phyloP scores from a whole-genome alignment of 2,888 invertebrate species.

The Pediacus dermestoides region DNA sequence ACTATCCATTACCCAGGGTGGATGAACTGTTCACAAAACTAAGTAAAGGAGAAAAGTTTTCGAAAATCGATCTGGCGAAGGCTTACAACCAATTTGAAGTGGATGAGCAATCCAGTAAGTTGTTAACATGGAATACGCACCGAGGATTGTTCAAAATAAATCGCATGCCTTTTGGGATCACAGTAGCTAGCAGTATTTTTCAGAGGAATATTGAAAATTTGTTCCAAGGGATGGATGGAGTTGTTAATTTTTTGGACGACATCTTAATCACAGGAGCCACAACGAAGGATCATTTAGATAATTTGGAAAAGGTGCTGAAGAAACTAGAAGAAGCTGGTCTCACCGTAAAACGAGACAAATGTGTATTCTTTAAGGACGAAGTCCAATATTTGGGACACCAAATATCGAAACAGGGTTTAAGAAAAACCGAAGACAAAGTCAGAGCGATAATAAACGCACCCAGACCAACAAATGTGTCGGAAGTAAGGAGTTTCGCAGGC shows the following conservation, averaged over 20 bases:
- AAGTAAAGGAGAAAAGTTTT: conserved; percentile 3
- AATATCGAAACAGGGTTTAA: conserved; percentile 29
- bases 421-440: conserved; percentile 3
- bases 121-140: background rate
- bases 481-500: conserved; percentile 4
- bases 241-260: conserved; percentile 33
- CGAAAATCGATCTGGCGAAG: conserved; percentile 5
- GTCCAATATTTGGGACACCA: conserved; percentile 35
- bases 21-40: too few species aligned
- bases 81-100: conserved; percentile 2
- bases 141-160: background rate
- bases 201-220: conserved; percentile 6
- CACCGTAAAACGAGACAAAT: conserved; percentile 31
- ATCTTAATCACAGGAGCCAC: conserved; percentile 29
- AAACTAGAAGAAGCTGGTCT: conserved; percentile 25
- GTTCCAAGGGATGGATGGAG: conserved; percentile 19
- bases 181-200: background rate
- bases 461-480: background rate
- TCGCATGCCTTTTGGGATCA: conserved; percentile 5
- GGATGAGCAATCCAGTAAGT: background rate
- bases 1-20: conserved; percentile 5
- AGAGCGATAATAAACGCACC: conserved; percentile 3
- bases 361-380: conserved; percentile 32
- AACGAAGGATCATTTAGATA: conserved; percentile 20
- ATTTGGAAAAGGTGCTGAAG: conserved; percentile 23